phyloP scores from a whole-genome alignment of 1,140 invertebrate species.

The Tribolium castaneum region DNA sequence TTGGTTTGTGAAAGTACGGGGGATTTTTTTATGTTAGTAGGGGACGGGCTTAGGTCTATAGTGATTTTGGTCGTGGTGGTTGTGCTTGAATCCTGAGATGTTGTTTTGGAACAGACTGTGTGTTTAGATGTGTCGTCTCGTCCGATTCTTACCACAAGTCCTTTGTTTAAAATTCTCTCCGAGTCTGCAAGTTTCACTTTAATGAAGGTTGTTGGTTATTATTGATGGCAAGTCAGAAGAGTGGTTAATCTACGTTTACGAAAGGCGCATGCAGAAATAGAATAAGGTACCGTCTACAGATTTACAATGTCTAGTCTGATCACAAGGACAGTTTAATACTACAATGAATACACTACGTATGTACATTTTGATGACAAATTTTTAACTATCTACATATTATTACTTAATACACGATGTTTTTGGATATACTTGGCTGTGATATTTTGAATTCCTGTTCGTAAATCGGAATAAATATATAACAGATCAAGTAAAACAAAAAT shows the following conservation, averaged over 20 bases:
- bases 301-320: constrained; percentile 4
- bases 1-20: constrained; percentile 50
- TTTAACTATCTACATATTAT: too few species aligned
- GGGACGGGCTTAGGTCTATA: constrained; percentile 63
- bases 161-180: constrained; percentile 62
- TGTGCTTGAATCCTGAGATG: constrained; percentile 53
- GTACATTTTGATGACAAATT: neutral
- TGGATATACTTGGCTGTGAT: too few species aligned
- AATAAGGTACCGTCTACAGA: constrained; percentile 41
- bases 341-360: constrained; percentile 24
- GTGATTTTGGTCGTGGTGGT: constrained; percentile 64
- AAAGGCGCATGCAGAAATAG: constrained; percentile 40
- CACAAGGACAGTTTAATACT: neutral
- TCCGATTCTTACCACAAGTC: constrained; percentile 62
- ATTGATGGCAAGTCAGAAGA: constrained; percentile 34
- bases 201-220: constrained; percentile 21
- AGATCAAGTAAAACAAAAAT: too few species aligned
- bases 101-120: constrained; percentile 59
- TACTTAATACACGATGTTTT: too few species aligned
- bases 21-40: constrained; percentile 47
- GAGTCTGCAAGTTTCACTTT: constrained; percentile 53
- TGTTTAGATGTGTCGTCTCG: constrained; percentile 57
- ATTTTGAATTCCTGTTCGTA: too few species aligned
- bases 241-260: constrained; percentile 28
- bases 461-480: too few species aligned